Base-by-base conservation (phyloP, 2,888 invertebrate genomes). In the Theodoxus fluviatilis region DNA sequence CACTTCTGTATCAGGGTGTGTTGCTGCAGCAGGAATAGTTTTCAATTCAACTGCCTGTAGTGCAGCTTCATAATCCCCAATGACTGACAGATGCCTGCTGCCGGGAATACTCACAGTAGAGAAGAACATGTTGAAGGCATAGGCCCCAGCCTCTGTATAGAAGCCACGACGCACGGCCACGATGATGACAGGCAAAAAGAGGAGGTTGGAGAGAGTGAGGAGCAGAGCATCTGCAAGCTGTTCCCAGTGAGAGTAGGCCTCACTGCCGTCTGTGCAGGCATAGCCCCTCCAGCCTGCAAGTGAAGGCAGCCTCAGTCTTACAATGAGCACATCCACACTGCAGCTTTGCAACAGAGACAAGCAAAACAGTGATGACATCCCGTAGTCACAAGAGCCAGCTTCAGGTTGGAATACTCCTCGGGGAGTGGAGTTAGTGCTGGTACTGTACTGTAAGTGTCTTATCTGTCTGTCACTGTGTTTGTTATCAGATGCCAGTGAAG, bases 101-200 rank as follows among this genome's bases (percentile, higher is more conserved):
- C n/a, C n/a, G n/a, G n/a, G n/a, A n/a, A n/a, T 43, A 74, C 77
- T 72, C 71, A 77, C 77, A 9, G 72, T 71, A 55, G 75, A 77
- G 57, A 77, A 94, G 74, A 94, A 90, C 92, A 94, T 93, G 0
- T 93, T 93, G 74, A 93, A 92, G 35, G 91, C 90, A 83, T 94
- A 95, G 80, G 93, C 92, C 73, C 93, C 88, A 1, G 93, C 92
- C 86, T 95, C 94, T 0, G 93, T 92, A 88, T 92, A 94, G 85
- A 93, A 94, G 57, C 90, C 88, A 0, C 94, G 90, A 65, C 91
- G 90, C 25, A 91, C 88, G 0, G 94, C 94, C 33, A 93, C 89
- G 82, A 92, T 91, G 47, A 94, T 90, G 22, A 94, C 92, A 35
- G 93, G 92, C 47, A 94, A 82, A 84, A 95, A 95, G 28, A 92